Base-by-base conservation (phyloP, 2,797 vertebrate species). In the Onychomys torridus region DNA sequence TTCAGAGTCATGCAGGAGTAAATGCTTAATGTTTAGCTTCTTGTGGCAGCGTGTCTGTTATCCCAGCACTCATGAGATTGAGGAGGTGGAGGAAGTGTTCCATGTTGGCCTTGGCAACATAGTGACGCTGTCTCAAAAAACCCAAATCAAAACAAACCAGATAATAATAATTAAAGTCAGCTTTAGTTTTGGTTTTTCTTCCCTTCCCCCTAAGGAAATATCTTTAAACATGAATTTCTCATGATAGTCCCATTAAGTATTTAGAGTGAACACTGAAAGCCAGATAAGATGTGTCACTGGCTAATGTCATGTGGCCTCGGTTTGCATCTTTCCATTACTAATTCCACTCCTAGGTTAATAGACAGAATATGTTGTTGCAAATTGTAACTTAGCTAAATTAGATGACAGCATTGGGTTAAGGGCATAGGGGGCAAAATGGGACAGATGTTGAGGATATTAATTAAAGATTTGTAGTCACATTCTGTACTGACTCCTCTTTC, bases 211-310 rank as follows among this genome's bases (percentile, higher is more conserved):
- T 29, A 65, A 14, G 29, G 29, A 89, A 65, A 90, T 89, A 88
- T 8, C 40, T 12, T 71, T 76, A 91, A 94, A 78, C 78, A n/a
- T 32, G 17, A 76, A n/a, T 93, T 87, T 94, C 79, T 46, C 49
- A 4, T 91, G 49, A 89, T 94, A 94, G 63, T 89, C 2, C 0
- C 79, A 57, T 21, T 37, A 85, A 81, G 3, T 21, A 77, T 84
- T 73, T 76, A 32, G 32, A 55, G 43, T 93, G 40, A 90, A 46
- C 75, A 2, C 5, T 69, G n/a, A 95, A 63, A 19, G 63, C 49
- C 65, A 82, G 17, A 82, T 81, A 82, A 73, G 75, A 23, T 86
- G 1, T 84, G 19, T 91, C 43, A 63, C 29, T 63, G 55, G 25
- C 59, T 16, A 67, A 5, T n/a, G n/a, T n/a, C n/a, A 87, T 19